Base-by-base conservation (phyloP, 2,113 vertebrate genomes). In the Ceratotherium simum region DNA sequence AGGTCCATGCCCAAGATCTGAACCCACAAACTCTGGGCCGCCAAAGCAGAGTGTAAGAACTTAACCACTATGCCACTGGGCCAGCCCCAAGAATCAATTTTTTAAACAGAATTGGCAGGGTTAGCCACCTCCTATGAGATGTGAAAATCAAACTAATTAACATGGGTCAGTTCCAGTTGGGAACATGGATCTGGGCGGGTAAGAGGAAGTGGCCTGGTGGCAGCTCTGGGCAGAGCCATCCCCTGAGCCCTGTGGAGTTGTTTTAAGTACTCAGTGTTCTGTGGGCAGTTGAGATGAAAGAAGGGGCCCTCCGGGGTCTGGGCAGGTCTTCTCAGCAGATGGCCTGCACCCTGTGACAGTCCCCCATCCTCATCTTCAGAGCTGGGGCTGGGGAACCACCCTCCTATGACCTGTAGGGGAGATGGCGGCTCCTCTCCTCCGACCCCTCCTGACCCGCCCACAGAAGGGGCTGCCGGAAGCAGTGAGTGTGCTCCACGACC, bases 221-320 rank as follows among this genome's bases (percentile, higher is more conserved):
- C 58, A 6, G 12, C 64, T n/a, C 0, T 8, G 25, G 69, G 70
- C 69, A n/a, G 12, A 42, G 20, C 12, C 11, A 33, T 27, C 33
- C n/a, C 65, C 51, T 27, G 51, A 58, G 23, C 25, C 8, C 67
- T 39, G 65, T 4, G 17, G 25, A 1, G 16, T 20, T 27, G 2
- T 17, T 0, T 25, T 48, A 56, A 3, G 23, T 25, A 1, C 46
- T 3, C 1, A 1, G 20, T 36, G 21, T 3, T 23, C 65, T 17
- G 8, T 54, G 65, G 46, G 23, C 20, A 2, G 21, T 23, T 10
- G 23, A 29, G 65, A 27, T 10, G 8, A 65, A 48, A 14, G 48
- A 27, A 27, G 6, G 58, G 65, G 39, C 73, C 12, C 23, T 33
- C 8, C 11, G 5, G 64, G 62, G 46, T 16, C 83, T 3, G 20